Evolutionary conservation across 2,797 vertebrate species (phyloP).

Genomic region (Cynodonichthys magdalenae): DNA sequence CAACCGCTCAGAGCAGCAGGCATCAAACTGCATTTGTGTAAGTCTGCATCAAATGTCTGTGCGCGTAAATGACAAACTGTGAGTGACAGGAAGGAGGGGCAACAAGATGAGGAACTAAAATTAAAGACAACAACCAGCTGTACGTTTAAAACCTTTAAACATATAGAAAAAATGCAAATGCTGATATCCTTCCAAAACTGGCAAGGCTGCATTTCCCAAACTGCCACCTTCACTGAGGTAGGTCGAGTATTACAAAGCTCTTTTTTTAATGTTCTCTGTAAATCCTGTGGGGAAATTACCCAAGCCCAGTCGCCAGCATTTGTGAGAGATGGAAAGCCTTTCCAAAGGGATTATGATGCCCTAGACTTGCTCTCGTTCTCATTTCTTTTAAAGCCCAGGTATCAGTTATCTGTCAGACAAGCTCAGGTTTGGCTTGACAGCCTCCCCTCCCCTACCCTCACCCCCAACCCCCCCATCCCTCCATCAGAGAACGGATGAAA

Average conservation of each 20-base stretch:
- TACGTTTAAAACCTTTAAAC: constrained; percentile 21
- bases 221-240: constrained; percentile 40
- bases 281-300: constrained; percentile 81
- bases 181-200: constrained; percentile 34
- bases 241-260: constrained; percentile 64
- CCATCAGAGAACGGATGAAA: constrained; percentile 61
- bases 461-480: constrained; percentile 38
- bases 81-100: background rate
- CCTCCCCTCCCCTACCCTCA: constrained; percentile 39
- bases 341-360: constrained; percentile 79
- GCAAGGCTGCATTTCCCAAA: constrained; percentile 18
- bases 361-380: constrained; percentile 77
- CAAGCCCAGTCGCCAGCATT: constrained; percentile 64
- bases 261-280: constrained; percentile 78
- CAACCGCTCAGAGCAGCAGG: background rate
- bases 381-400: constrained; percentile 81
- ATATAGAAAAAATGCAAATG: constrained; percentile 14
- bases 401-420: constrained; percentile 75
- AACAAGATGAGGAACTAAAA: background rate
- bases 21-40: background rate
- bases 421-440: constrained; percentile 68
- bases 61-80: background rate
- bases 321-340: constrained; percentile 81
- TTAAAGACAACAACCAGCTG: constrained; percentile 6
- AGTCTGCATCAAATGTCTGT: constrained; percentile 1